Evolutionary conservation across 2,888 invertebrate genomes (phyloP), one percentile per base, ranked within the genome.

Genomic region (Hermaeophaga mercurialis): DNA sequence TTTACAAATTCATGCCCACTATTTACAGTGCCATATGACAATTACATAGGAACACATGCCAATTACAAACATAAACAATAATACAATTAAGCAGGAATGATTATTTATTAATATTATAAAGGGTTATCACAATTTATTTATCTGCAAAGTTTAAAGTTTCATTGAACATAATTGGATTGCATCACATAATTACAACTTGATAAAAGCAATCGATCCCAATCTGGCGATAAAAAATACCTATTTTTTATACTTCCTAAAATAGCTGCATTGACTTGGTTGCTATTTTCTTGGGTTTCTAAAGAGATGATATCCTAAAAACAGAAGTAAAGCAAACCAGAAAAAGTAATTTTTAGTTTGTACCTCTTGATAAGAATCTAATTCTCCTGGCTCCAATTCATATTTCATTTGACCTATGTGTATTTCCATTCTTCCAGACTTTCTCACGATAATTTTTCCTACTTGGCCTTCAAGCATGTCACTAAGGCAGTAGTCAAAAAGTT

Each of bases 401-500:
- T 63, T 70, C 26, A 70, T 67, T 48, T 62, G 61, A 22, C 75
- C 75, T 41, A 76, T 70, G n/a, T 68, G 61, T 8, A 76, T 64
- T 54, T 76, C 73, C 52, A 75, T 68, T 66, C 67, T 70, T 5
- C 77, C 76, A 6, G 76, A 76, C 61, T 67, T 66, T 43, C 72
- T 63, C n/a, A 74, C 63, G 11, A 68, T 39, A 48, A 76, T 59
- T 66, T 73, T 75, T 8, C 77, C 77, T 43, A 76, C 70, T 67
- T 74, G 68, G 2, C 77, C 76, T 63, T 76, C 77, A 5, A 67
- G 55, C 73, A 76, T 73, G 34, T 71, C 66, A 43, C 58, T 62
- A 46, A 76, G 58, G 44, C 71, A 64, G 58, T 70, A 75, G 58
- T 76, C 75, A 31, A 70, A 66, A 11, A 69, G 19, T 54, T 70